Evolutionary conservation across 2,113 vertebrate genomes (phyloP).

Genomic region (Chiloscyllium plagiosum): DNA sequence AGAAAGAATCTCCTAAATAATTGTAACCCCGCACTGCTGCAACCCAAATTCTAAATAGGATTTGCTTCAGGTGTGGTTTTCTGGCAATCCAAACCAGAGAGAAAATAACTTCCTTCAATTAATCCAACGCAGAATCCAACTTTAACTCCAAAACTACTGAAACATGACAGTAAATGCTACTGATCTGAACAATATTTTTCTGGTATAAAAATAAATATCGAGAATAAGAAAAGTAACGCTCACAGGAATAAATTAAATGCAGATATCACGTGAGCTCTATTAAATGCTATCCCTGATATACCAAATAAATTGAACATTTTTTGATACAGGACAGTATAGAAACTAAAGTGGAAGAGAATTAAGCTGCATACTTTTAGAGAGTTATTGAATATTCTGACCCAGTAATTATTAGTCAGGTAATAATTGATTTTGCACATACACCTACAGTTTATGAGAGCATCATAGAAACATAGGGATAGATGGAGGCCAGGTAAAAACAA

Average conservation of each 20-base stretch:
- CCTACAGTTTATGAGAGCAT: background rate
- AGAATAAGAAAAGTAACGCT: background rate
- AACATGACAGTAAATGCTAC: background rate
- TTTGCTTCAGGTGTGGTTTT: conserved; percentile 28
- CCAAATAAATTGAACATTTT: background rate
- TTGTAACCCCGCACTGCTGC: background rate
- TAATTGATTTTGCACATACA: background rate
- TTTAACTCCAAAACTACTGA: background rate
- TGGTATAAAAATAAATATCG: background rate
- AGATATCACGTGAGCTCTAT: background rate
- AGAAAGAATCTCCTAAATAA: background rate
- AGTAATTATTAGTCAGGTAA: background rate
- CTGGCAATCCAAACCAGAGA: background rate
- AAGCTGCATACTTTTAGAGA: background rate
- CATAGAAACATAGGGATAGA: too few relatives aligned
- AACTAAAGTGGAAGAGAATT: background rate
- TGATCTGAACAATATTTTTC: background rate
- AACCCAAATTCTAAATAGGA: background rate
- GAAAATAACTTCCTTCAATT: background rate
- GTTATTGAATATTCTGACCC: background rate
- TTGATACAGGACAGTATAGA: background rate
- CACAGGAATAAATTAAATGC: background rate
- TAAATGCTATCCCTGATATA: background rate
- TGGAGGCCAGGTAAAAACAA: too few relatives aligned
- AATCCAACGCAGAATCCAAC: background rate